A percentile compares a stretch with the other conserved stretches of the same genome.
Conservation (phyloP, 2,888 invertebrate genomes). For the Seladonia tumulorum region DNA sequence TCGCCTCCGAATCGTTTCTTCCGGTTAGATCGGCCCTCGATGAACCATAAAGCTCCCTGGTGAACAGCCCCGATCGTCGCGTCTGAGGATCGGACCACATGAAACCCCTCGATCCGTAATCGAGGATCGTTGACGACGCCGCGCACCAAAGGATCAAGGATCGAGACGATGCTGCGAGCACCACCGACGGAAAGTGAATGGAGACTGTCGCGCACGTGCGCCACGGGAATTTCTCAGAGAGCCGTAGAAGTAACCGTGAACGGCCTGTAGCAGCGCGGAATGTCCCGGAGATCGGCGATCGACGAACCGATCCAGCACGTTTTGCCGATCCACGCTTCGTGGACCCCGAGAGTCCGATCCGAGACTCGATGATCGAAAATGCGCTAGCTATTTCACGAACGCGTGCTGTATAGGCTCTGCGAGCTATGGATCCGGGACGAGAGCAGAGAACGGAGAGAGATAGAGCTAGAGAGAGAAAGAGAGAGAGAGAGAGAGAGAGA, state of each 20-base stretch:
- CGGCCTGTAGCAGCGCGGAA: conserved; percentile 40
- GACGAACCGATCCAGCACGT: conserved; percentile 17
- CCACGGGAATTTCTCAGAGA: conserved; percentile 44
- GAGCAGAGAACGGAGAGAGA: too few species aligned
- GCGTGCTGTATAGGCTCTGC: too few species aligned
- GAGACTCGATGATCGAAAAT: conserved; percentile 17
- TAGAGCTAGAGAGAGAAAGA: too few species aligned
- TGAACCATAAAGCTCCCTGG: conserved; percentile 44
- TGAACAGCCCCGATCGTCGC: conserved; percentile 13
- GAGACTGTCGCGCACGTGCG: conserved; percentile 59
- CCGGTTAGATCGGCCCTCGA: conserved; percentile 23
- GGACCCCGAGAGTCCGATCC: neutral
- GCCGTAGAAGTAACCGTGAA: conserved; percentile 46
- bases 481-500: neutral
- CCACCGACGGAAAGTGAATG: conserved; percentile 70
- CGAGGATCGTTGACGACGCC: conserved; percentile 15
- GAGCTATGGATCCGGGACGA: neutral
- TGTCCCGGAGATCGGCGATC: conserved; percentile 51
- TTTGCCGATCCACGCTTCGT: neutral
- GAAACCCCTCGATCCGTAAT: conserved; percentile 31
- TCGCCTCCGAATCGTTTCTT: conserved; percentile 32
- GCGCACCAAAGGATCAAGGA: conserved; percentile 33
- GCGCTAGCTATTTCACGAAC: conserved; percentile 11
- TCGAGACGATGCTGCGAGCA: conserved; percentile 64
- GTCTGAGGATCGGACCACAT: conserved; percentile 48